These are phyloP conservation scores for Lampris incognitus DNA, from an alignment of 2,113 vertebrate species.

Conservation along the genomic window DNA sequence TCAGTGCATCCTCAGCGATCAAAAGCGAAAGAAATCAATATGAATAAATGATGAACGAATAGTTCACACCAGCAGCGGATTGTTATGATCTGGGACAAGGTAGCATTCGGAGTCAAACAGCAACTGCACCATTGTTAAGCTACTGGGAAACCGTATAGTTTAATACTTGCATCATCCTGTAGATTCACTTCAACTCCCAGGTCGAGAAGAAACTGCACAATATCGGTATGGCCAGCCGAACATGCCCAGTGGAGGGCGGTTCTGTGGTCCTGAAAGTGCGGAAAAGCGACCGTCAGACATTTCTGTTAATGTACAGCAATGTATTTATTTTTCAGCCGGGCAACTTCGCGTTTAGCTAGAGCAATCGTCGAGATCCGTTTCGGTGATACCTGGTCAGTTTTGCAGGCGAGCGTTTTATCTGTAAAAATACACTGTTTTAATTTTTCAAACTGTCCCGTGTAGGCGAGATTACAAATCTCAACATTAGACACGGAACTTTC, in stretches of 20 bases:
- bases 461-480: slow-evolving; percentile 91
- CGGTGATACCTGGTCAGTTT: slow-evolving; percentile 89
- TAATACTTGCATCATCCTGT: slow-evolving; percentile 91
- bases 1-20: too few relatives aligned
- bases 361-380: too few relatives aligned
- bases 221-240: slow-evolving; percentile 90
- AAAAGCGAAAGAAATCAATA: too few relatives aligned
- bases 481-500: slow-evolving; percentile 88
- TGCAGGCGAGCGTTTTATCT: slow-evolving; percentile 85
- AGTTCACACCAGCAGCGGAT: neutral
- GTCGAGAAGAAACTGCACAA: slow-evolving; percentile 89
- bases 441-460: slow-evolving; percentile 87
- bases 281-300: neutral
- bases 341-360: neutral
- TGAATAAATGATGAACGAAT: too few relatives aligned
- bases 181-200: slow-evolving; percentile 89
- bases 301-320: neutral
- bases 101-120: too few relatives aligned
- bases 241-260: slow-evolving; percentile 96
- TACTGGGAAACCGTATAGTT: neutral
- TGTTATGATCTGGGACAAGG: neutral
- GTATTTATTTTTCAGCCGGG: neutral
- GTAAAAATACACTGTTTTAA: slow-evolving; percentile 84
- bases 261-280: slow-evolving; percentile 84
- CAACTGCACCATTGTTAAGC: neutral